Evolutionary conservation across 2,797 vertebrate species (phyloP).

Genomic region (Gymnodraco acuticeps): DNA sequence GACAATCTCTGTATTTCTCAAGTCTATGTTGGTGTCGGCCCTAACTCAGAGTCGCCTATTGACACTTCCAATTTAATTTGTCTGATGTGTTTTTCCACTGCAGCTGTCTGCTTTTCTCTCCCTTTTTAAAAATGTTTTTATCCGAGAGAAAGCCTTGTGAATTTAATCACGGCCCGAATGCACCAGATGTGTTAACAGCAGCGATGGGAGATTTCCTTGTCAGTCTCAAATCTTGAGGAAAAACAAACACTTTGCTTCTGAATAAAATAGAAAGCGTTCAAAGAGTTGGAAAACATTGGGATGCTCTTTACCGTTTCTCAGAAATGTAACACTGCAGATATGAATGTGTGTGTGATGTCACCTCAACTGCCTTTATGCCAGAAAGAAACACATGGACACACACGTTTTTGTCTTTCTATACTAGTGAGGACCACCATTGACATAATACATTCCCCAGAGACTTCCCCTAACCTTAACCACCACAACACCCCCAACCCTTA

Average conservation of each 20-base stretch:
- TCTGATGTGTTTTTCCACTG: not conserved
- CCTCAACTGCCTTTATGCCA: not conserved
- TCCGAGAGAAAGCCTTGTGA: not conserved
- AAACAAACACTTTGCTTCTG: constrained; percentile 36
- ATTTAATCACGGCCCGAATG: constrained; percentile 30
- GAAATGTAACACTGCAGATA: not conserved
- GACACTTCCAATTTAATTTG: not conserved
- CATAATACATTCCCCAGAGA: not conserved
- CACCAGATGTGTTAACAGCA: constrained; percentile 47
- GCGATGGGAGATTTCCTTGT: constrained; percentile 32
- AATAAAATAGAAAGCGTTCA: constrained; percentile 41
- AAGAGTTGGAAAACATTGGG: constrained; percentile 21
- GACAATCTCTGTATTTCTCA: constrained; percentile 27
- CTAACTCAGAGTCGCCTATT: not conserved
- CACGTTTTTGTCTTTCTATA: not conserved
- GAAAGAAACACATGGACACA: not conserved
- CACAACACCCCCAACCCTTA: not conserved
- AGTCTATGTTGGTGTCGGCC: constrained; percentile 6
- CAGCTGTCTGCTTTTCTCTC: constrained; percentile 1
- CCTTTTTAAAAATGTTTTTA: not conserved
- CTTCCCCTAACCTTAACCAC: not conserved
- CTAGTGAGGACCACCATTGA: not conserved
- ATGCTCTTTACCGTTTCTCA: constrained; percentile 36
- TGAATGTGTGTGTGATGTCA: not conserved
- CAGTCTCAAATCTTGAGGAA: constrained; percentile 16